Conservation (phyloP, 1,140 invertebrate genomes). For the Drosophila kohkoa region DNA sequence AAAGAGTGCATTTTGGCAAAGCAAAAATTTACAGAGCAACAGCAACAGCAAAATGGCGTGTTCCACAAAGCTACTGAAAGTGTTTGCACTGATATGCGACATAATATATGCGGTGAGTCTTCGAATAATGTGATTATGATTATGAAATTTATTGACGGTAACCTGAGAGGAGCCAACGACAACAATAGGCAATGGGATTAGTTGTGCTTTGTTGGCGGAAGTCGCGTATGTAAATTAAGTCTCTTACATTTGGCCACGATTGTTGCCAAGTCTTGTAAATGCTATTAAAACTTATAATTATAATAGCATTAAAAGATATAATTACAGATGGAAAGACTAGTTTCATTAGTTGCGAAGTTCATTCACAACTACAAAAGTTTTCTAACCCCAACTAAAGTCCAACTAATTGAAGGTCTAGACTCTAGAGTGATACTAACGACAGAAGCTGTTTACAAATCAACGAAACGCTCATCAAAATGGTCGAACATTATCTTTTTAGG, state of each 20-base stretch:
- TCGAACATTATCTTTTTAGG: neutral
- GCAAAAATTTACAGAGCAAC: conserved; percentile 17
- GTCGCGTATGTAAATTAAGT: conserved; percentile 33
- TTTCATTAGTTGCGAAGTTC: conserved; percentile 32
- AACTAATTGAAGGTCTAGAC: conserved; percentile 29
- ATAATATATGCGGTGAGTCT: conserved; percentile 75
- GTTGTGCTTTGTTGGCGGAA: conserved; percentile 26
- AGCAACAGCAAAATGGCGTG: conserved; percentile 70
- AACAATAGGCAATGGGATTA: conserved; percentile 19
- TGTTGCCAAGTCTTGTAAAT: conserved; percentile 29
- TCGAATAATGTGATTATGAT: conserved; percentile 12
- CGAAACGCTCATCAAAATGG: neutral
- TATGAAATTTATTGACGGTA: conserved; percentile 16
- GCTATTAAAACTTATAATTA: conserved; percentile 39
- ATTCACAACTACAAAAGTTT: conserved; percentile 1
- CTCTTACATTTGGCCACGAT: neutral
- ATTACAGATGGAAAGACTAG: conserved; percentile 43
- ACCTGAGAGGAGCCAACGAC: conserved; percentile 1
- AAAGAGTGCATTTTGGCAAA: conserved; percentile 39
- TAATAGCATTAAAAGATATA: conserved; percentile 50
- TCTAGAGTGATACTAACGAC: neutral
- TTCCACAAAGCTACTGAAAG: conserved; percentile 71
- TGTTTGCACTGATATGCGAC: conserved; percentile 69
- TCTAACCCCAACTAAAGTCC: conserved; percentile 1
- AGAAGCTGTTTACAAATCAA: neutral